phyloP scores from a whole-genome alignment of 1,140 invertebrate species.

The Drosophila equinoxialis region DNA sequence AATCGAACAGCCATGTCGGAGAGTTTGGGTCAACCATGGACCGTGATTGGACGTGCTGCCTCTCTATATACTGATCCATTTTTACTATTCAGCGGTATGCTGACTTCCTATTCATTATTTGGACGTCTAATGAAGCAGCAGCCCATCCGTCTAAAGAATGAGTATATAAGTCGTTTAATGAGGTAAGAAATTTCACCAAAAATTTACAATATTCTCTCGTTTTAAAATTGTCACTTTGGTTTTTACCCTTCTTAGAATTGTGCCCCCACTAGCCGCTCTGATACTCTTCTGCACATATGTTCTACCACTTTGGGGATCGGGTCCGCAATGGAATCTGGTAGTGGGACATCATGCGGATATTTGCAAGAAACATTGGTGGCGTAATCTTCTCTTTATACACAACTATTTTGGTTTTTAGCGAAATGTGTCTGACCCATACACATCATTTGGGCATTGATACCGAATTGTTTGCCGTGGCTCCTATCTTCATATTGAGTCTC shows the following conservation, averaged over 20 bases:
- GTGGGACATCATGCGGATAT: constrained; percentile 86
- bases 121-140: constrained; percentile 85
- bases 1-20: constrained; percentile 87
- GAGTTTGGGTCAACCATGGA: constrained; percentile 86
- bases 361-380: constrained; percentile 86
- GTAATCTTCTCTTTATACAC: constrained; percentile 87
- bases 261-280: constrained; percentile 86
- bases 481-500: constrained; percentile 87
- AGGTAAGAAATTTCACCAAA: constrained; percentile 77
- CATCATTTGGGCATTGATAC: constrained; percentile 93
- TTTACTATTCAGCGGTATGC: constrained; percentile 87
- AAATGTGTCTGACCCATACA: constrained; percentile 88
- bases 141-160: constrained; percentile 85
- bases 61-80: constrained; percentile 88
- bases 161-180: constrained; percentile 86
- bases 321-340: constrained; percentile 87
- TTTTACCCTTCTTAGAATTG: constrained; percentile 81
- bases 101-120: constrained; percentile 86
- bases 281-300: constrained; percentile 87
- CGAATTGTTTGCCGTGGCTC: constrained; percentile 90
- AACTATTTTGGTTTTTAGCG: constrained; percentile 88
- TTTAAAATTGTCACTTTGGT: too few species aligned
- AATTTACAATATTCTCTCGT: background rate
- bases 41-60: constrained; percentile 86
- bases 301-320: constrained; percentile 85